phyloP scores from a whole-genome alignment of 2,797 vertebrate species.

The Rhabdomys pumilio region DNA sequence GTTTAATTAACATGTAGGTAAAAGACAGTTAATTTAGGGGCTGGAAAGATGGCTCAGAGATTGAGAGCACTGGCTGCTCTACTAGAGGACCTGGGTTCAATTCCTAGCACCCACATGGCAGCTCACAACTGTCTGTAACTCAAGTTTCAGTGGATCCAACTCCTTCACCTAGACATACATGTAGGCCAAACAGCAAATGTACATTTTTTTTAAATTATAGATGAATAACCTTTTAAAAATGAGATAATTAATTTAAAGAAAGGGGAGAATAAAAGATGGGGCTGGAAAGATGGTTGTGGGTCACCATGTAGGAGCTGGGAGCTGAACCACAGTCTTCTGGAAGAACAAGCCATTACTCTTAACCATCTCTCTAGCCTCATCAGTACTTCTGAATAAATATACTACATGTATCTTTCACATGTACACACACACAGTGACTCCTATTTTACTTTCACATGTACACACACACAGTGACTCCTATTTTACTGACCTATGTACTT shows the following conservation, averaged over 20 bases:
- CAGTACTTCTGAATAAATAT: not conserved
- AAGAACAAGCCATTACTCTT: not conserved
- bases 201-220: not conserved
- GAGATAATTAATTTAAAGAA: not conserved
- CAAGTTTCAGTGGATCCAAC: not conserved
- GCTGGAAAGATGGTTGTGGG: not conserved
- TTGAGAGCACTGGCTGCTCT: not conserved
- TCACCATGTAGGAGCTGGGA: not conserved
- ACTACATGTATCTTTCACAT: not conserved
- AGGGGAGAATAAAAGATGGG: not conserved
- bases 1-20: not conserved
- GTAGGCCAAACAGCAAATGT: not conserved
- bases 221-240: not conserved
- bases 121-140: not conserved
- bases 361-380: not conserved
- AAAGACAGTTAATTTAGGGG: not conserved
- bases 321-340: not conserved
- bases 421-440: not conserved
- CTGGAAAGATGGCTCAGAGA: not conserved
- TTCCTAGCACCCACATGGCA: not conserved
- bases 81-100: not conserved
- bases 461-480: not conserved
- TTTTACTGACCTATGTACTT: slow-evolving; percentile 95
- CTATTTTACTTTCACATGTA: slow-evolving; percentile 78
- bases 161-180: not conserved